Conservation (phyloP, 2,888 invertebrate species). For the Lycaena phlaeas region DNA sequence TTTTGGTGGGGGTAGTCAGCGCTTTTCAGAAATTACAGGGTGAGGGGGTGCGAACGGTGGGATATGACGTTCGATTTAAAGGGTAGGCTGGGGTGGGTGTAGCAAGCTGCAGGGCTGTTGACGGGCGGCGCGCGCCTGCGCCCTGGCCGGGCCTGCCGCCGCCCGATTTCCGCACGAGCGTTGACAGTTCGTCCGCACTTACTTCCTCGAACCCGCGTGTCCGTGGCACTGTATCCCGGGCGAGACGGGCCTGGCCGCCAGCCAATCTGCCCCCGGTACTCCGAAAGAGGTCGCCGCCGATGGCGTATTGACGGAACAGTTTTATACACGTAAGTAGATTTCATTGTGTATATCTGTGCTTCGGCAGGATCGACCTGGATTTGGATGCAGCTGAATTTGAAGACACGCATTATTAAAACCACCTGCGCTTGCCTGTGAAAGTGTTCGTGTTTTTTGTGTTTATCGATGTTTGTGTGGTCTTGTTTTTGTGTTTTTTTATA, state of each 20-base stretch:
- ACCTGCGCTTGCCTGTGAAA: constrained; percentile 10
- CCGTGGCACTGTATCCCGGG: constrained; percentile 45
- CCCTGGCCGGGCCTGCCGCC: constrained; percentile 47
- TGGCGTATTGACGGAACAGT: constrained; percentile 46
- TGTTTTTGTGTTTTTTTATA: background rate
- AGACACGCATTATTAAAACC: background rate
- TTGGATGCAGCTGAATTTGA: background rate
- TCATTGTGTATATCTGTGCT: constrained; percentile 10
- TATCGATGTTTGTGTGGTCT: background rate
- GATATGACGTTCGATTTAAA: constrained; percentile 73
- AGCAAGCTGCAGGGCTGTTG: constrained; percentile 63
- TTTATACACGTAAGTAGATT: constrained; percentile 42
- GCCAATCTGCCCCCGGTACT: constrained; percentile 27
- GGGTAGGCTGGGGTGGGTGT: constrained; percentile 48
- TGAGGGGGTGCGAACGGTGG: constrained; percentile 48
- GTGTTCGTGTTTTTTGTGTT: background rate
- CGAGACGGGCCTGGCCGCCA: constrained; percentile 27
- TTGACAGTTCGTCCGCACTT: constrained; percentile 75
- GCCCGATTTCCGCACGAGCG: constrained; percentile 75
- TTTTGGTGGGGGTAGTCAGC: constrained; percentile 62
- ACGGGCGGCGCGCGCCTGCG: constrained; percentile 73
- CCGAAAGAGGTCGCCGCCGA: constrained; percentile 35
- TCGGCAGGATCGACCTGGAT: background rate
- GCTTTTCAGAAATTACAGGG: constrained; percentile 66
- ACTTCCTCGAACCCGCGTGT: constrained; percentile 69